phyloP scores from a whole-genome alignment of 2,888 invertebrate species.

The Tetheella fluctuosa region DNA sequence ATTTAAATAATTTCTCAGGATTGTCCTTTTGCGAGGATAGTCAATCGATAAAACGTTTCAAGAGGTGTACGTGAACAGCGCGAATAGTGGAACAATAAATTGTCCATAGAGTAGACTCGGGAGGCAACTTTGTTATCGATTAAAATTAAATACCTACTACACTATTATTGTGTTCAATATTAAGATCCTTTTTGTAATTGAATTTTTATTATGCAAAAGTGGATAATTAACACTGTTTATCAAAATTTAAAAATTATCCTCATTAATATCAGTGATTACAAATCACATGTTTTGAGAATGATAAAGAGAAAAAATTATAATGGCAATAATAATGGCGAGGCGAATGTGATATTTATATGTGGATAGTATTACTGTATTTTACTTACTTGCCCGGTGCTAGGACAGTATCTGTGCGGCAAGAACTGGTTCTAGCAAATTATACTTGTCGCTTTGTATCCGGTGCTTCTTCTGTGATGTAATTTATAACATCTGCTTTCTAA shows the following conservation, averaged over 20 bases:
- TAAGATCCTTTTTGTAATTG: background rate
- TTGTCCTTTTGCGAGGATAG: conserved; percentile 47
- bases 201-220: too few species aligned
- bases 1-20: conserved; percentile 28
- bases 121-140: conserved; percentile 55
- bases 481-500: conserved; percentile 72
- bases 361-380: conserved; percentile 36
- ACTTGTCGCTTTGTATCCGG: conserved; percentile 64
- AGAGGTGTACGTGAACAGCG: conserved; percentile 58
- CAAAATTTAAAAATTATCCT: too few species aligned
- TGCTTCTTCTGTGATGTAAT: conserved; percentile 68
- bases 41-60: conserved; percentile 60
- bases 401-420: conserved; percentile 29
- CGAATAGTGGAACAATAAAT: conserved; percentile 65
- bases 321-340: conserved; percentile 32
- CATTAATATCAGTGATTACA: background rate
- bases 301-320: conserved; percentile 17
- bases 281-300: too few species aligned
- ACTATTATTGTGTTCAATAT: conserved; percentile 31
- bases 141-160: conserved; percentile 55
- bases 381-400: conserved; percentile 36
- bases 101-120: conserved; percentile 47
- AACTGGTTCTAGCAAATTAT: conserved; percentile 73
- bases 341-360: conserved; percentile 36
- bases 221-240: background rate